Percentiles rank a stretch among this genome's conserved stretches.
phyloP scores from a whole-genome alignment of 2,113 vertebrate genomes.

The Rhinopithecus roxellana region DNA sequence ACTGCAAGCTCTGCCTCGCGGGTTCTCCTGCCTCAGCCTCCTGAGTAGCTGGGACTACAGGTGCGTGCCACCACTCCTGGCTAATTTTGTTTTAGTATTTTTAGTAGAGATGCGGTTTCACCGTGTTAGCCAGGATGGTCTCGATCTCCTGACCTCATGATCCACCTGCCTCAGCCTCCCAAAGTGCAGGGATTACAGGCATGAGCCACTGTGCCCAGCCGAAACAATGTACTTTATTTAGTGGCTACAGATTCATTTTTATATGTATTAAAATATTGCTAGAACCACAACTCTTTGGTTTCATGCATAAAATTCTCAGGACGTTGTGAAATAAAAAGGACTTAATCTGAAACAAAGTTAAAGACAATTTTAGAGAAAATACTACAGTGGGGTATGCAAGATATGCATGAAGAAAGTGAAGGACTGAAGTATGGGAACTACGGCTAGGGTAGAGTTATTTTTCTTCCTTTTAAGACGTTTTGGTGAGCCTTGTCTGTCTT shows the following conservation, averaged over 20 bases:
- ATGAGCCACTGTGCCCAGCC: too few relatives aligned
- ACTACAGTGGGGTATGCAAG: neutral
- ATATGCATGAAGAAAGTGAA: neutral
- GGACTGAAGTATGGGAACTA: neutral
- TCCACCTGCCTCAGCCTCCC: too few relatives aligned
- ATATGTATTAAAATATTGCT: neutral
- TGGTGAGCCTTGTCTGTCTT: neutral
- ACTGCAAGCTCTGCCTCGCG: too few relatives aligned
- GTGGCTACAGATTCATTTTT: neutral
- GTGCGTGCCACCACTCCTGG: fast-evolving
- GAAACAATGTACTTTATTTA: neutral
- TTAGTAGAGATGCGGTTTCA: too few relatives aligned
- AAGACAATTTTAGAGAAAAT: neutral
- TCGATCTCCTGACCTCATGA: too few relatives aligned
- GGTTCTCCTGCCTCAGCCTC: too few relatives aligned
- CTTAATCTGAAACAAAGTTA: neutral
- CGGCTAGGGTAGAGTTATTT: neutral
- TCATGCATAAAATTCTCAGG: neutral
- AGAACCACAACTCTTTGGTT: neutral
- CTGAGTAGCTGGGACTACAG: too few relatives aligned
- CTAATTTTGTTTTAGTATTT: too few relatives aligned
- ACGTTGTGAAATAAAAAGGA: neutral
- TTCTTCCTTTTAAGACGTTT: neutral
- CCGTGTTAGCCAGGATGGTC: too few relatives aligned
- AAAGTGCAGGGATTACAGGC: too few relatives aligned